Conservation (phyloP, 2,113 vertebrate genomes). For the Prolemur simus region DNA sequence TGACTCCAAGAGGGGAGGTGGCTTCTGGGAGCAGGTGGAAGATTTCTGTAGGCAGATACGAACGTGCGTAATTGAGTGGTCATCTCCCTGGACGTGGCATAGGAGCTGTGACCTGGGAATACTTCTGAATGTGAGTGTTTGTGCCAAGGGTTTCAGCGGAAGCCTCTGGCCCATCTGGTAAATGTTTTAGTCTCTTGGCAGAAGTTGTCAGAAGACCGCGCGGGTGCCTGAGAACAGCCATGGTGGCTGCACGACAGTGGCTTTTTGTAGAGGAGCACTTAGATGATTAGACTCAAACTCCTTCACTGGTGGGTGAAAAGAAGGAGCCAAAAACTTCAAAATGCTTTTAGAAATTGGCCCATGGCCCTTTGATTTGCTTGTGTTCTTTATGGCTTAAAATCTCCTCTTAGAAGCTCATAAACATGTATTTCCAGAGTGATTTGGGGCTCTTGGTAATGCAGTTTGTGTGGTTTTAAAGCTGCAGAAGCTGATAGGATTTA, state of each 20-base stretch:
- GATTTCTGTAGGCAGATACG: background rate
- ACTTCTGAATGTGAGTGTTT: background rate
- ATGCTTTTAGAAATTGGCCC: slow-evolving; percentile 29
- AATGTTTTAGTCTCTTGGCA: background rate
- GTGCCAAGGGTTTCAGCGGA: background rate
- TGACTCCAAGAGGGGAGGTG: background rate
- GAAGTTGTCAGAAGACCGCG: background rate
- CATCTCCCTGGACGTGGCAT: background rate
- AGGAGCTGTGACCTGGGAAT: background rate
- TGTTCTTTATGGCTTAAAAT: slow-evolving; percentile 59
- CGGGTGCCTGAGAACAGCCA: background rate
- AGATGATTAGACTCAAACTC: background rate
- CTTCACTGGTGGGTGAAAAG: background rate
- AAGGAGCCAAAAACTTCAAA: background rate
- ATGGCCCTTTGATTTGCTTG: slow-evolving; percentile 27
- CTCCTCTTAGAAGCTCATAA: slow-evolving; percentile 69
- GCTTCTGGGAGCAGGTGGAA: background rate
- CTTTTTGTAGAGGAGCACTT: background rate
- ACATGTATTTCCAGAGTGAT: slow-evolving; percentile 71
- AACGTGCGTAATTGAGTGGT: rapidly evolving
- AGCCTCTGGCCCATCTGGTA: background rate
- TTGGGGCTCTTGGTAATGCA: slow-evolving; percentile 67
- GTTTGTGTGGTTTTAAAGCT: slow-evolving; percentile 73
- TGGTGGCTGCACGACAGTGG: background rate
- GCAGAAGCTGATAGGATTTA: slow-evolving; percentile 72